Percentiles rank a stretch among this genome's conserved stretches.
Evolutionary conservation across 1,140 invertebrate genomes (phyloP).

Genomic region (Atta texana): DNA sequence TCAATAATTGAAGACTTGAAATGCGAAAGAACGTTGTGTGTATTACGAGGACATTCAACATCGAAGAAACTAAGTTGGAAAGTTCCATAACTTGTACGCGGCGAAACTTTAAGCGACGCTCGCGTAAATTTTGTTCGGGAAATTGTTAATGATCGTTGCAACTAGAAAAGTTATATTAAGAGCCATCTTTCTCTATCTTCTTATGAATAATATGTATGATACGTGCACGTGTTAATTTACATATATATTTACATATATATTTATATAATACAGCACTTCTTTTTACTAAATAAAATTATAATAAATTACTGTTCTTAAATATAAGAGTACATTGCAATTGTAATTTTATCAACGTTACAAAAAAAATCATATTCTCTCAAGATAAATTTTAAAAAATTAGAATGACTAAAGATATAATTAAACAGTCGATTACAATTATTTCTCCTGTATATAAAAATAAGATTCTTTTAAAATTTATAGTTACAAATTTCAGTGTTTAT

Average conservation of each 20-base stretch:
- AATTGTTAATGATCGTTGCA: slow-evolving; percentile 49
- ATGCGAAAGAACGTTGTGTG: slow-evolving; percentile 32
- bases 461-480: not conserved
- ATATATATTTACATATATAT: not conserved
- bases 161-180: slow-evolving; percentile 44
- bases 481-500: not conserved
- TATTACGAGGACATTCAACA: slow-evolving; percentile 43
- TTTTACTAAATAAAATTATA: not conserved
- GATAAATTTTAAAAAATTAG: not conserved
- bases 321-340: not conserved
- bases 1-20: slow-evolving; percentile 56
- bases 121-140: slow-evolving; percentile 45
- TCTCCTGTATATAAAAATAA: not conserved
- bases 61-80: slow-evolving; percentile 21
- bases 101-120: slow-evolving; percentile 38
- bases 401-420: not conserved
- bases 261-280: not conserved
- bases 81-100: slow-evolving; percentile 35
- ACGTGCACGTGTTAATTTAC: not conserved
- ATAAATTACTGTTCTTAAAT: not conserved
- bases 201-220: slow-evolving; percentile 11
- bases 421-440: not conserved
- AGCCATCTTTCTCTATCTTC: not conserved
- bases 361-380: not conserved
- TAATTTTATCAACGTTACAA: not conserved